Conservation (phyloP, 64 coral and sea anemone genomes). For the Montipora cactus region DNA sequence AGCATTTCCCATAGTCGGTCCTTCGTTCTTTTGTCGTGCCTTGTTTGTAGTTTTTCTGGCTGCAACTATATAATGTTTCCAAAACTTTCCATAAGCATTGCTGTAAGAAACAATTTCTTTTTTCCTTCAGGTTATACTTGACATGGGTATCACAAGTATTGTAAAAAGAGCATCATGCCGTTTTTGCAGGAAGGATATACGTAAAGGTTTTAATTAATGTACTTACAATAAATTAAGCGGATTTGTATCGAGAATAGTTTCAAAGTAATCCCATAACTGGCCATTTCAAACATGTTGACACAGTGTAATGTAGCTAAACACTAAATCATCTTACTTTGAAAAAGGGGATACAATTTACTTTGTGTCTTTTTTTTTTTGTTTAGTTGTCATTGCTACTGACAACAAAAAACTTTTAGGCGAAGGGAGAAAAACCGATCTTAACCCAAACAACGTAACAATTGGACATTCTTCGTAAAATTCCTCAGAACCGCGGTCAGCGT, state of each 20-base stretch:
- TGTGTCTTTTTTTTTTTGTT: not conserved
- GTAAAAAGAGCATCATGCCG: not conserved
- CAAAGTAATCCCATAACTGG: not conserved
- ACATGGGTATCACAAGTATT: not conserved
- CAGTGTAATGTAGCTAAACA: not conserved
- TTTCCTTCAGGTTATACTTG: not conserved
- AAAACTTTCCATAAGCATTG: too few species aligned
- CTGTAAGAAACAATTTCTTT: not conserved
- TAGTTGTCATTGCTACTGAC: too few species aligned
- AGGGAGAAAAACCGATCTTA: too few species aligned
- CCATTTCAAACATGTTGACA: not conserved
- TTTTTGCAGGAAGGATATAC: constrained; percentile 7
- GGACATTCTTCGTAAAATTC: too few species aligned
- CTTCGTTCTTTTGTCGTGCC: too few species aligned
- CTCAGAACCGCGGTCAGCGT: too few species aligned
- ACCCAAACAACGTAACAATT: too few species aligned
- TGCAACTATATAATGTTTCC: too few species aligned
- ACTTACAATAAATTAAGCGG: not conserved
- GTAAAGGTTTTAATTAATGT: not conserved
- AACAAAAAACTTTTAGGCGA: too few species aligned
- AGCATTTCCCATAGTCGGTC: too few species aligned
- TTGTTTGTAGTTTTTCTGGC: too few species aligned
- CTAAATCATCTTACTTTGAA: not conserved
- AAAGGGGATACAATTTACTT: not conserved
- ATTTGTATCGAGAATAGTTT: not conserved